These are phyloP conservation scores for Homarus gammarus DNA, from an alignment of 2,888 invertebrate species.

Conservation along the genomic window DNA sequence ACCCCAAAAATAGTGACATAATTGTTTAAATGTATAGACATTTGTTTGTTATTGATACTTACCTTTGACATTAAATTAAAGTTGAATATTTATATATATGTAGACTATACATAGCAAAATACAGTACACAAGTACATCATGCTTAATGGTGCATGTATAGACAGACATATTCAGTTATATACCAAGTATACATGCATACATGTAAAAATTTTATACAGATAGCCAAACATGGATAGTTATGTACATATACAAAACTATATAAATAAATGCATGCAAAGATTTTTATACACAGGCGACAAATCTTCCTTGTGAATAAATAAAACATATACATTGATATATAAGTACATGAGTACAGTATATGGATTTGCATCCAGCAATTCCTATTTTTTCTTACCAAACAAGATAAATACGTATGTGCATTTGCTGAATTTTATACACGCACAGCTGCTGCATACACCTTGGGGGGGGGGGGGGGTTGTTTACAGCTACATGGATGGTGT, in stretches of 20 bases:
- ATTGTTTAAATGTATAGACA: neutral
- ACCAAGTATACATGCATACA: neutral
- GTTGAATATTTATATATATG: neutral
- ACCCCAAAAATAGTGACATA: neutral
- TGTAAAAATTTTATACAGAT: conserved; percentile 22
- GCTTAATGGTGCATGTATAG: neutral
- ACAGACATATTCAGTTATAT: neutral
- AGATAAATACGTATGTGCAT: neutral
- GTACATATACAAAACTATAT: conserved; percentile 27
- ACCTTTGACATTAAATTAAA: neutral
- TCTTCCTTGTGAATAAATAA: neutral
- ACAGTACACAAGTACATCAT: neutral
- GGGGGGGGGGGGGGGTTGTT: too few species aligned
- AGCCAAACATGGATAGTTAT: conserved; percentile 26
- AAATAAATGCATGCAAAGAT: conserved; percentile 25
- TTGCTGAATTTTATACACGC: neutral
- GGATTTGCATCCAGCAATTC: neutral
- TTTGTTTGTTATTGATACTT: neutral
- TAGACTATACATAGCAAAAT: too few species aligned
- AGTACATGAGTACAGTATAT: neutral
- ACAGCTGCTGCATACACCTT: neutral
- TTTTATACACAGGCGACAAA: neutral
- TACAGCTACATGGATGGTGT: too few species aligned
- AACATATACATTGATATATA: conserved; percentile 1
- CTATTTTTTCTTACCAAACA: neutral